These are phyloP conservation scores for Eucriotettix oculatus DNA, from an alignment of 2,888 invertebrate genomes.

Conservation along the genomic window DNA sequence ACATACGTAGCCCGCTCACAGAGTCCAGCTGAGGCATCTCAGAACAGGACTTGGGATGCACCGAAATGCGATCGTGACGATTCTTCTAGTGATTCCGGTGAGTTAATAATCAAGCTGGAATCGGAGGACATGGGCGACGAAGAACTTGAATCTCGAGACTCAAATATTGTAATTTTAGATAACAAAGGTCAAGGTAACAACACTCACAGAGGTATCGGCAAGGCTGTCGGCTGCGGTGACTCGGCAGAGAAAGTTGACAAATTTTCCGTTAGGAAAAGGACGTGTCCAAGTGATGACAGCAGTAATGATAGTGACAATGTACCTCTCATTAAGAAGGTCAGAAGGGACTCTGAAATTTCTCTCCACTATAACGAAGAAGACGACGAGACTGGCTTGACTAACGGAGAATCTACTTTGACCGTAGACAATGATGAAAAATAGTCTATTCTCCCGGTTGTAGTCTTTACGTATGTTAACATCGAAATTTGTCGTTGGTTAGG, in stretches of 20 bases:
- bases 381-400: conserved; percentile 49
- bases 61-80: conserved; percentile 19
- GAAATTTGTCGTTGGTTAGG: too few species aligned
- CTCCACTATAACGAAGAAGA: conserved; percentile 54
- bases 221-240: too few species aligned
- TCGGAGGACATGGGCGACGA: conserved; percentile 25
- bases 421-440: too few species aligned
- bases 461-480: too few species aligned
- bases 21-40: conserved; percentile 1
- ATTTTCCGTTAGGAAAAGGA: conserved; percentile 19
- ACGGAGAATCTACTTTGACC: conserved; percentile 33
- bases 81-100: conserved; percentile 27
- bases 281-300: conserved; percentile 28
- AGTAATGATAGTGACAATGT: conserved; percentile 30
- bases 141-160: conserved; percentile 22
- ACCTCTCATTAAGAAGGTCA: conserved; percentile 45
- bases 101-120: conserved; percentile 27
- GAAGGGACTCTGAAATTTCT: conserved; percentile 52
- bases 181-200: background rate
- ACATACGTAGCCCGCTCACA: background rate
- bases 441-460: too few species aligned
- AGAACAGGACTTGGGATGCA: conserved; percentile 11
- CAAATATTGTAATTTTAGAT: conserved; percentile 16
- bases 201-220: too few species aligned
- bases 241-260: too few species aligned